These are phyloP conservation scores for Rhadina sibilatrix DNA, from an alignment of 2,113 vertebrate genomes.

Conservation along the genomic window DNA sequence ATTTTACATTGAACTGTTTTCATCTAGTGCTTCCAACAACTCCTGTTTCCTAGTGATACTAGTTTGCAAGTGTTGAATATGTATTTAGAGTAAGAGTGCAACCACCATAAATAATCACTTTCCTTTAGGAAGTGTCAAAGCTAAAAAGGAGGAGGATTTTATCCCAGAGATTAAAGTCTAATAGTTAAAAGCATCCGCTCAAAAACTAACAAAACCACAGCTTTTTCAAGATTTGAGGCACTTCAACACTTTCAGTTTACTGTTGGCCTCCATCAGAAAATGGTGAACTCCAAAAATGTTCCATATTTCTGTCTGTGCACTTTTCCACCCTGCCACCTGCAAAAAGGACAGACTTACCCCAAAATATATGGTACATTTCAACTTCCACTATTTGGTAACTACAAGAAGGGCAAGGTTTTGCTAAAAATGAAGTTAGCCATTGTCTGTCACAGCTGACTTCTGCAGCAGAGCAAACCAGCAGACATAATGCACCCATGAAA, in stretches of 20 bases:
- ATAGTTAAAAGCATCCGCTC: background rate
- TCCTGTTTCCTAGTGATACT: conserved; percentile 39
- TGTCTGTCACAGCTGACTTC: background rate
- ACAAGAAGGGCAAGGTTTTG: background rate
- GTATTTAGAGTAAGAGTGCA: background rate
- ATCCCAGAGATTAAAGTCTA: background rate
- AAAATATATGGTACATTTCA: background rate
- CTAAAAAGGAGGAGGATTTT: background rate
- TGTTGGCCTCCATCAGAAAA: background rate
- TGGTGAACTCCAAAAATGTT: background rate
- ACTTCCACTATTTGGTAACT: background rate
- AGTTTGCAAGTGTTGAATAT: background rate
- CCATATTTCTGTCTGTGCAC: background rate
- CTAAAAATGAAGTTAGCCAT: background rate
- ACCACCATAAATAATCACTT: conserved; percentile 9
- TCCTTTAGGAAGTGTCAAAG: background rate
- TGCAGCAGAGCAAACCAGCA: background rate
- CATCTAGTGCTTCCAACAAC: conserved; percentile 27
- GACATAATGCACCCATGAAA: background rate
- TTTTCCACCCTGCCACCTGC: background rate
- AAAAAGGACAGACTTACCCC: background rate
- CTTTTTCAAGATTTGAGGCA: background rate
- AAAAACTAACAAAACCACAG: background rate
- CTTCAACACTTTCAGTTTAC: background rate
- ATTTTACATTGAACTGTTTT: conserved; percentile 49